Conservation (phyloP, 2,113 vertebrate genomes). For the Atractosteus spatula region DNA sequence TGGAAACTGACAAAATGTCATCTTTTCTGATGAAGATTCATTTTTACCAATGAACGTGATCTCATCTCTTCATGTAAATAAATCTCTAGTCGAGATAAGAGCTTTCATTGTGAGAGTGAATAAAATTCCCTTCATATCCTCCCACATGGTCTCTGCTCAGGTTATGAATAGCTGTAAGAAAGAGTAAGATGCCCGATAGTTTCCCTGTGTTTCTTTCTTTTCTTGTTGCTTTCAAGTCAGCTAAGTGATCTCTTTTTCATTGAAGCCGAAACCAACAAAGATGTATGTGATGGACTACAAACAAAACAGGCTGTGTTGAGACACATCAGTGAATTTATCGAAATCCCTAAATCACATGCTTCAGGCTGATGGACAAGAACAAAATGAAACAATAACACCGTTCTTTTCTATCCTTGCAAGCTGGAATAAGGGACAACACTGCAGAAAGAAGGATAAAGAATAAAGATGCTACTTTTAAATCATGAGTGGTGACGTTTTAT, state of each 20-base stretch:
- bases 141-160: background rate
- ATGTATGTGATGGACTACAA: conserved; percentile 11
- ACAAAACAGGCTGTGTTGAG: conserved; percentile 8
- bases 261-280: conserved; percentile 8
- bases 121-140: background rate
- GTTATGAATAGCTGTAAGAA: background rate
- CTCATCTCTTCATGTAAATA: conserved; percentile 11
- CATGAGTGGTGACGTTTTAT: no score
- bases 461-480: no score
- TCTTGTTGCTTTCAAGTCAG: background rate
- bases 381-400: no score
- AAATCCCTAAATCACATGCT: conserved; percentile 3
- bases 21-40: background rate
- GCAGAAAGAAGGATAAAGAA: no score
- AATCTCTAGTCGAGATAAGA: background rate
- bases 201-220: background rate
- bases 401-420: no score
- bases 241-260: background rate
- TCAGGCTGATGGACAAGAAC: background rate
- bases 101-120: background rate
- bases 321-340: background rate
- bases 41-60: background rate
- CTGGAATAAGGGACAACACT: no score
- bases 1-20: background rate
- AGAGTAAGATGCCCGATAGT: background rate